Evolutionary conservation across 92 coral and sea anemone genomes (phyloP), one percentile per base, ranked within the genome.

Genomic region (Palythoa caribaeorum): DNA sequence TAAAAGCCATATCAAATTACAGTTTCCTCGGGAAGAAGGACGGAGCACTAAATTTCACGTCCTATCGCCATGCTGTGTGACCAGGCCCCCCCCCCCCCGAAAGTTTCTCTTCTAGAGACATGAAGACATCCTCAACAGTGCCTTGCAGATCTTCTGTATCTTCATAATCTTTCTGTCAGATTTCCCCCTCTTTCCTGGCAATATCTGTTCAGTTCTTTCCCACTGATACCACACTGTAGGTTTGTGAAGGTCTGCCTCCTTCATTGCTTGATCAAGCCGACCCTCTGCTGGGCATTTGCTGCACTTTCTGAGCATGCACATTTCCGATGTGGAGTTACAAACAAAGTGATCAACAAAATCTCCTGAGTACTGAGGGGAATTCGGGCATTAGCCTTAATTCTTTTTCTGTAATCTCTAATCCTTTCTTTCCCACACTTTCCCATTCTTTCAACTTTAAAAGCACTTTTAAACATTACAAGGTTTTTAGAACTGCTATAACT

Each of bases 221-320:
- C 92, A 92, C 83, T 92, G 88, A 92, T 85, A 80, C 92, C 92
- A 92, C 21, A 51, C 3, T 52, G 91, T 87, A 7, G 68, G 77
- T 8, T 21, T 60, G 9, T 83, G 65, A 20, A 59, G 54, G 55
- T 65, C 63, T 19, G 78, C 87, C 76, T 70, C 37, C 16, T 54
- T 68, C 65, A 35, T 77, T 76, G 36, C 55, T 7, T 77, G 62
- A 38, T 76, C 59, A 50, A 76, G 35, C 84, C 76, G 77, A 0
- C 4, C 10, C 66, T 21, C 10, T 40, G 13, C 59, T 38, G 55
- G 79, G 72, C 89, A 92, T 5, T 89, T 81, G 17, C 38, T 85
- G 83, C 95, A 94, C 48, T 91, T 87, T 6, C 94, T 92, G 73
- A 91, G 78, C 94, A 91, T 94, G 68, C 95, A 94, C 38, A 55